phyloP scores from a whole-genome alignment of 2,888 invertebrate species.

The Lydus trimaculatus region DNA sequence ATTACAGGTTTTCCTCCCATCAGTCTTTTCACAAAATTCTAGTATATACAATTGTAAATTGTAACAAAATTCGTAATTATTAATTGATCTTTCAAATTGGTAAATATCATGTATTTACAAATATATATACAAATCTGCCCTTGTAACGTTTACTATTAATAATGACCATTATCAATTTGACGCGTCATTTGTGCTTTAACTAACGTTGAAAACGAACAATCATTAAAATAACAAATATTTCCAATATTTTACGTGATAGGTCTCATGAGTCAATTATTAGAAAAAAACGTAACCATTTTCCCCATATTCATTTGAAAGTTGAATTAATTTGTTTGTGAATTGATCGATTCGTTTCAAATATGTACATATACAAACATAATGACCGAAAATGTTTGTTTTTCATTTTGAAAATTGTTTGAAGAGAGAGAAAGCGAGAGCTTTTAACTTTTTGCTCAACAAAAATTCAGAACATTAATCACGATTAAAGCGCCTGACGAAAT shows the following conservation, averaged over 20 bases:
- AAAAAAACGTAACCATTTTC: no score
- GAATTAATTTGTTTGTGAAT: background rate
- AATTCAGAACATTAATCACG: slow-evolving; percentile 22
- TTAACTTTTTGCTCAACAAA: slow-evolving; percentile 12
- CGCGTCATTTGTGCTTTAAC: slow-evolving; percentile 10
- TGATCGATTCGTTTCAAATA: background rate
- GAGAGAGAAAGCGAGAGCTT: background rate
- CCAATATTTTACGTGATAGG: slow-evolving; percentile 14
- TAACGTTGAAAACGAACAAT: slow-evolving; percentile 14
- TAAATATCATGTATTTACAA: slow-evolving; percentile 7
- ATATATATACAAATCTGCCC: background rate
- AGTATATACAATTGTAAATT: background rate
- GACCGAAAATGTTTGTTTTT: slow-evolving; percentile 17
- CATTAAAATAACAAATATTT: slow-evolving; percentile 25
- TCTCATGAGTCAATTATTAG: background rate
- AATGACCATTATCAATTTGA: slow-evolving; percentile 20
- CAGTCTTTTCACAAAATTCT: background rate
- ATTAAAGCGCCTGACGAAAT: slow-evolving; percentile 20
- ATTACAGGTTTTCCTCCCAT: background rate
- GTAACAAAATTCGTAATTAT: background rate
- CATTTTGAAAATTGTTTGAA: background rate
- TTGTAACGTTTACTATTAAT: background rate
- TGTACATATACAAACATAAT: background rate
- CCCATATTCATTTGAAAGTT: no score
- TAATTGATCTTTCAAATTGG: slow-evolving; percentile 11